These are phyloP conservation scores for Alca torda DNA, from an alignment of 2,797 vertebrate species.

Conservation along the genomic window DNA sequence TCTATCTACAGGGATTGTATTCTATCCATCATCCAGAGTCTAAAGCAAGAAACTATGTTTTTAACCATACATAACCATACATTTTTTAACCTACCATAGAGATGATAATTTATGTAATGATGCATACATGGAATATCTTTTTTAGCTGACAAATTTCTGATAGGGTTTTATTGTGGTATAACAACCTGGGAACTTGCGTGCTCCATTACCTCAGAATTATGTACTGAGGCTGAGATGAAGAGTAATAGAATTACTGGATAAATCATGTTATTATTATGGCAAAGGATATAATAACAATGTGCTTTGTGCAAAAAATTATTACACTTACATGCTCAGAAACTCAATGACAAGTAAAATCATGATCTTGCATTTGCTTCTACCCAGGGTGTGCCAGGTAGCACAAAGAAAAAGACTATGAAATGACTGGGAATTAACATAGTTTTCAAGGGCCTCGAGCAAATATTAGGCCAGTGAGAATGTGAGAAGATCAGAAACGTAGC, in stretches of 20 bases:
- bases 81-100: neutral
- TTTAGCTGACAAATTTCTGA: neutral
- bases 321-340: neutral
- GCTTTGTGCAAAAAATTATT: neutral
- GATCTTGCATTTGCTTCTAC: neutral
- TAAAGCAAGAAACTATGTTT: neutral
- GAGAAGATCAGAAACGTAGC: neutral
- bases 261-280: neutral
- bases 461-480: neutral
- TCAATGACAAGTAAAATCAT: neutral
- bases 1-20: neutral
- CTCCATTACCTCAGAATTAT: neutral
- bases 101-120: neutral
- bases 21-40: neutral
- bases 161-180: neutral
- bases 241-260: neutral
- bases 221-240: neutral
- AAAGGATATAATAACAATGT: neutral
- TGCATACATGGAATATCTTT: neutral
- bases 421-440: neutral
- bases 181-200: neutral
- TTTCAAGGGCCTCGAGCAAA: neutral
- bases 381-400: neutral
- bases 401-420: constrained; percentile 4
- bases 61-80: neutral